Conservation (phyloP, 35 echinoderm and acorn worm genomes). For the Diadema setosum region DNA sequence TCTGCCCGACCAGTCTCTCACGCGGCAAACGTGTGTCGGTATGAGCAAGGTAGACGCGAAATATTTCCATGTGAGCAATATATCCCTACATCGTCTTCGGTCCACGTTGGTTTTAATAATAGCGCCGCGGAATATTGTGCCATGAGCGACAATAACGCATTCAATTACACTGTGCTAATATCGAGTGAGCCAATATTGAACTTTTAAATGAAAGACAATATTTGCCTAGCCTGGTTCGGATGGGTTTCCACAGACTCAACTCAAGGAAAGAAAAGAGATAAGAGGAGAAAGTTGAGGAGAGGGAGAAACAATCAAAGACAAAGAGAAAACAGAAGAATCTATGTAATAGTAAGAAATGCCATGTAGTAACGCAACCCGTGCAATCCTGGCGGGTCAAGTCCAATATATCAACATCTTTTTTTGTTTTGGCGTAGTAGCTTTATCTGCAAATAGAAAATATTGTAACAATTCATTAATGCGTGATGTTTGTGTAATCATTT, state of each 20-base stretch:
- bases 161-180: neutral
- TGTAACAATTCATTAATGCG: too few relatives aligned
- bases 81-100: too few relatives aligned
- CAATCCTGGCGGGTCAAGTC: too few relatives aligned
- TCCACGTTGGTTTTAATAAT: too few relatives aligned
- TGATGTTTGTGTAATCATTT: too few relatives aligned
- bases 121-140: too few relatives aligned
- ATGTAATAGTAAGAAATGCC: neutral
- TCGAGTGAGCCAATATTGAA: neutral
- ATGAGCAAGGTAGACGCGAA: neutral
- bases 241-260: neutral
- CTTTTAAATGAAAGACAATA: conserved; percentile 2
- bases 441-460: too few relatives aligned
- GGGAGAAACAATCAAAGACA: neutral
- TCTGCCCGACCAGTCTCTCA: neutral
- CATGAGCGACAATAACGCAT: conserved; percentile 3
- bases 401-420: too few relatives aligned
- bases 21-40: neutral
- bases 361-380: too few relatives aligned
- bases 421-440: too few relatives aligned
- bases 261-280: neutral
- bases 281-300: neutral
- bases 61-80: neutral
- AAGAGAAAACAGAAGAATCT: neutral
- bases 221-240: neutral